Evolutionary conservation across 1,140 invertebrate genomes (phyloP).

Genomic region (Lasioglossum albipes): DNA sequence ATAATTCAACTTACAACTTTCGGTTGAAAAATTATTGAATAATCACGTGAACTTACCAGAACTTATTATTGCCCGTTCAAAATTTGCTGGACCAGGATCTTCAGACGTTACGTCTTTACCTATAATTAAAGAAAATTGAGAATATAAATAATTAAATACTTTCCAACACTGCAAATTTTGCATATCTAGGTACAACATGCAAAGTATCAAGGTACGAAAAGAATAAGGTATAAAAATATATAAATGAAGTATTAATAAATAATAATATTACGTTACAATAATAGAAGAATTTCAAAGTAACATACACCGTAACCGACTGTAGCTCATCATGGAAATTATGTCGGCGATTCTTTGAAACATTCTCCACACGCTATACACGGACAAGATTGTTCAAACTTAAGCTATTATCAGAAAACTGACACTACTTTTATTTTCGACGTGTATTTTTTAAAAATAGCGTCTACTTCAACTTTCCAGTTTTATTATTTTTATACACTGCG

Average conservation of each 20-base stretch:
- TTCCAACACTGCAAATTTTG: background rate
- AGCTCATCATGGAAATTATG: slow-evolving; percentile 32
- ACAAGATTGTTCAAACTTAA: background rate
- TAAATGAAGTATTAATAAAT: background rate
- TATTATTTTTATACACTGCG: too few species aligned
- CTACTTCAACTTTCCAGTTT: too few species aligned
- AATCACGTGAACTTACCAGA: slow-evolving; percentile 63
- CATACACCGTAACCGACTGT: slow-evolving; percentile 26
- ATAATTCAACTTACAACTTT: too few species aligned
- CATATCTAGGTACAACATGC: too few species aligned
- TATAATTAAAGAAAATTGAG: slow-evolving; percentile 8
- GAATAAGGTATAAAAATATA: too few species aligned
- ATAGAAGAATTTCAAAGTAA: background rate
- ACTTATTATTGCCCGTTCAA: slow-evolving; percentile 66
- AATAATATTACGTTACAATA: background rate
- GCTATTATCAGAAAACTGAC: too few species aligned
- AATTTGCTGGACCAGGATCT: slow-evolving; percentile 63
- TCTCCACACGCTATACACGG: background rate
- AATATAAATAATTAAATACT: background rate
- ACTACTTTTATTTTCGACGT: too few species aligned
- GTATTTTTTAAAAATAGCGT: too few species aligned
- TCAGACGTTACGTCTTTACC: slow-evolving; percentile 61
- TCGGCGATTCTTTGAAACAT: slow-evolving; percentile 46
- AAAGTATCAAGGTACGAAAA: too few species aligned
- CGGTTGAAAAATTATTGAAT: too few species aligned